Conservation (phyloP, 2,888 invertebrate genomes). For the Augiades crinisus region DNA sequence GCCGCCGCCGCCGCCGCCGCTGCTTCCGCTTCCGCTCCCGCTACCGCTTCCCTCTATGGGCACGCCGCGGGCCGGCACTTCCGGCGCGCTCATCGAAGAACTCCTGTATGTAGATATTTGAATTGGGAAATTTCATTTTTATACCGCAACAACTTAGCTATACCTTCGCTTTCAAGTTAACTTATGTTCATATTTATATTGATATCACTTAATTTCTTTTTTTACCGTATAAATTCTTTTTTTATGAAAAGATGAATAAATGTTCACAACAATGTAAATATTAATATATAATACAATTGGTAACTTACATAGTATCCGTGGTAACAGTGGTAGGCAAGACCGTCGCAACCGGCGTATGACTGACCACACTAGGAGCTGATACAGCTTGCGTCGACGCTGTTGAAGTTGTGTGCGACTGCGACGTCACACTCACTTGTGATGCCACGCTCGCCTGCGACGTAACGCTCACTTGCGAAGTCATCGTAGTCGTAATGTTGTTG, state of each 20-base stretch:
- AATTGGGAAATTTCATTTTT: too few species aligned
- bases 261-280: too few species aligned
- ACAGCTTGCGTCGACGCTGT: conserved; percentile 25
- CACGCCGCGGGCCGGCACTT: conserved; percentile 23
- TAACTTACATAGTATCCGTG: conserved; percentile 41
- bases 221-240: too few species aligned
- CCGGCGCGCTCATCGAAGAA: background rate
- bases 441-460: conserved; percentile 17
- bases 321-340: conserved; percentile 36
- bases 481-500: conserved; percentile 30
- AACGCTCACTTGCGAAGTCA: conserved; percentile 25
- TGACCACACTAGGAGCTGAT: conserved; percentile 27
- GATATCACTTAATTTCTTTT: too few species aligned
- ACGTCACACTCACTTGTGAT: conserved; percentile 10
- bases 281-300: background rate
- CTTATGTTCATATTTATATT: too few species aligned
- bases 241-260: too few species aligned
- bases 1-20: conserved; percentile 20
- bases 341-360: conserved; percentile 30
- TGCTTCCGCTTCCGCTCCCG: conserved; percentile 27
- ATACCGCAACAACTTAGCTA: too few species aligned
- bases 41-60: conserved; percentile 39
- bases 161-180: too few species aligned
- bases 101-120: background rate
- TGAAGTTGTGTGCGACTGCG: conserved; percentile 18